Evolutionary conservation across 2,797 vertebrate species (phyloP).

Genomic region (Hydrolagus colliei): DNA sequence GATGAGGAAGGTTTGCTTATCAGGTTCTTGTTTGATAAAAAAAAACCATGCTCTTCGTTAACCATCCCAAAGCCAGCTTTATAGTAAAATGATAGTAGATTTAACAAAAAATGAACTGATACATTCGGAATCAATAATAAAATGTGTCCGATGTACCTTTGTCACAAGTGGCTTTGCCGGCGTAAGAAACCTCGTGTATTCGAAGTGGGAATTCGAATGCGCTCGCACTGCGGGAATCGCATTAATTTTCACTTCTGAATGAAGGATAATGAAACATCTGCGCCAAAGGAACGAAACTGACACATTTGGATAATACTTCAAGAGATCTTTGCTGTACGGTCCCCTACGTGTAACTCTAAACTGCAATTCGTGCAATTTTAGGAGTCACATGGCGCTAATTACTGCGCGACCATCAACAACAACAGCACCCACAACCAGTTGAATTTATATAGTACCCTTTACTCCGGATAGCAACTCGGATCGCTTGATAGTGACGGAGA

Average conservation of each 20-base stretch:
- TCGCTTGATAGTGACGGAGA: no score
- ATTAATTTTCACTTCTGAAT: neutral
- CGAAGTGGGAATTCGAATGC: neutral
- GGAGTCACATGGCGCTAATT: no score
- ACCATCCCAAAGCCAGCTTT: neutral
- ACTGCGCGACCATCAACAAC: no score
- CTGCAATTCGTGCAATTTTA: no score
- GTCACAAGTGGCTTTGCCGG: neutral
- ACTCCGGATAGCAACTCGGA: no score
- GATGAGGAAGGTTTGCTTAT: neutral
- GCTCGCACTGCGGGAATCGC: neutral
- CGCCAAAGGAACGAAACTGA: neutral
- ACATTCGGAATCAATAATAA: neutral
- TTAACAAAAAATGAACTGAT: conserved; percentile 9
- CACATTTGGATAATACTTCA: neutral
- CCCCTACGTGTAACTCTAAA: no score
- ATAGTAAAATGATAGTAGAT: neutral
- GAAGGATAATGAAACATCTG: neutral
- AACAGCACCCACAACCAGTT: no score
- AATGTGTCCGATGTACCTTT: neutral
- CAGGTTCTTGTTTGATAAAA: neutral
- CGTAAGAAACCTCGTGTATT: neutral
- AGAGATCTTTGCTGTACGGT: no score
- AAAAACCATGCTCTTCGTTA: neutral
- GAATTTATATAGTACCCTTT: no score